A percentile compares a stretch with the other conserved stretches of the same genome.
These are phyloP conservation scores for Cichladusa arquata DNA, from an alignment of 2,113 vertebrate genomes.

Conservation along the genomic window DNA sequence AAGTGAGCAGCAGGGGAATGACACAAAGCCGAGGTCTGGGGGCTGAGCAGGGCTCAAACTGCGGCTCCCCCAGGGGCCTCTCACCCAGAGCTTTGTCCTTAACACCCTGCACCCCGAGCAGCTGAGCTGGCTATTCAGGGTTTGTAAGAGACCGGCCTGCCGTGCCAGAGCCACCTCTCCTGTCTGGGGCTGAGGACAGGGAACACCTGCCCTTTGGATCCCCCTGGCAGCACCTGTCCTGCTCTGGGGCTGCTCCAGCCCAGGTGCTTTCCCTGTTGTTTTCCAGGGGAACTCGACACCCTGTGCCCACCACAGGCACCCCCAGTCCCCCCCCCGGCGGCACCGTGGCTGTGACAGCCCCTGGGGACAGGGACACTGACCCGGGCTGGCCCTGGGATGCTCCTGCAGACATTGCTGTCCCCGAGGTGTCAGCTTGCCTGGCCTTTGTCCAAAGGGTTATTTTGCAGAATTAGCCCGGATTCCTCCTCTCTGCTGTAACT, in stretches of 20 bases:
- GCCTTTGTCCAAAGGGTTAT: not conserved
- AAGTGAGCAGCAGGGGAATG: not conserved
- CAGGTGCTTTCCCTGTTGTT: not conserved
- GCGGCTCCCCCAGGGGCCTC: not conserved
- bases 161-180: not conserved
- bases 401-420: not conserved
- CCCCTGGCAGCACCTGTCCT: rapidly evolving
- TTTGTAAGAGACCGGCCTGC: not conserved
- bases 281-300: not conserved
- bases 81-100: not conserved
- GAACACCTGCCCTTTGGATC: not conserved
- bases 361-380: not conserved
- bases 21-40: rapidly evolving
- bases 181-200: not conserved
- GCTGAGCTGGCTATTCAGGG: not conserved
- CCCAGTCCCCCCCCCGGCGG: not conserved
- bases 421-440: not conserved
- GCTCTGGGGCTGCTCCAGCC: not conserved
- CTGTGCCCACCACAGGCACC: rapidly evolving
- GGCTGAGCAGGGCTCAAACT: not conserved
- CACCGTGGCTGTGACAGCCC: not conserved
- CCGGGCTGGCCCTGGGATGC: not conserved
- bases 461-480: not conserved
- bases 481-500: not conserved
- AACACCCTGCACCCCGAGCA: not conserved